Evolutionary conservation across 2,888 invertebrate genomes (phyloP), one percentile per base, ranked within the genome.

Genomic region (Eupithecia tripunctaria): DNA sequence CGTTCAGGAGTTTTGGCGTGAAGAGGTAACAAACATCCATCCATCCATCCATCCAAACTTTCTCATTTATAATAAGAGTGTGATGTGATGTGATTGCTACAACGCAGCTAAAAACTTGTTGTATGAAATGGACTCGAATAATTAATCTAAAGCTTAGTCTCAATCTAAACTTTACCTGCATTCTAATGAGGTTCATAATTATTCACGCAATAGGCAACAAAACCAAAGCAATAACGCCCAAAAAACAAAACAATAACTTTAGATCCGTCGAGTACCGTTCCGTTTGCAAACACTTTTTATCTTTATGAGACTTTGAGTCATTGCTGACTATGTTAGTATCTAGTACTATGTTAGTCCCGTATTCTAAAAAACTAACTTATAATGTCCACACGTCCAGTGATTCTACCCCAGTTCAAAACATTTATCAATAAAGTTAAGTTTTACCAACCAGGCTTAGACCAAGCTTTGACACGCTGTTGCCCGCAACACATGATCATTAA

Each of bases 401-500:
- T 43, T 18, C 41, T 41, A 18, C 8, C 47, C n/a, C 12, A 12
- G 25, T 56, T 12, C 12, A 56, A 56, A 56, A 56, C 56, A 12
- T 25, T n/a, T 25, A 21, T 25, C 56, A 56, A 25, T 25, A 21
- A 56, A 56, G 25, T 56, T 25, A 56, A 56, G 7, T 43, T 8
- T 18, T 21, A 21, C 56, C 56, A 25, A 25, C 25, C 56, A 56
- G 21, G 56, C 56, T 56, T 25, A 56, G 25, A 56, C 12, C 12
- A 25, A 12, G 56, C 56, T 25, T 56, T 25, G 21, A 25, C 25
- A 56, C 12, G 12, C 56, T 25, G 47, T 4, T 56, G 56, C 12
- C 56, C 56, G 56, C 56, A 21, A 56, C 56, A 56, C 56, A 14
- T 47, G 69, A 47, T 64, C 51, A 51, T 56, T 64, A 64, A 38